Base-by-base conservation (phyloP, 2,113 vertebrate genomes). In the Greenwoodochromis staneri region DNA sequence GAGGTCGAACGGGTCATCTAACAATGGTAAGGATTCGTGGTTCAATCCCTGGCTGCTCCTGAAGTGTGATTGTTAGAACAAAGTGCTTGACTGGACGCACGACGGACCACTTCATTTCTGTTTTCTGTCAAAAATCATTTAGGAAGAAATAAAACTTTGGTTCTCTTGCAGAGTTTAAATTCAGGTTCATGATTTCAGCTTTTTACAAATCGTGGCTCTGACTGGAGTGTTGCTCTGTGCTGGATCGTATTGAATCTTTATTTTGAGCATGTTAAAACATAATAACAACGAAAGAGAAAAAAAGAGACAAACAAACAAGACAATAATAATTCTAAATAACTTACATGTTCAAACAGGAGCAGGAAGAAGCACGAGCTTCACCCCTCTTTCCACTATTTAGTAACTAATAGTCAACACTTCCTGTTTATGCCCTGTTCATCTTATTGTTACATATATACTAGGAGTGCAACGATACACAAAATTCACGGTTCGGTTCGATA, bases 1-100 rank as follows among this genome's bases (percentile, higher is more conserved):
- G 14, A 6, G 59, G 16, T 34, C 0, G 59, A 34, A 11, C 5
- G 0, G 59, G 29, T 61, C 9, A 0, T 34, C 59, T 61, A 34
- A 61, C 10, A 7, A 61, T 19, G 16, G 57, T 61, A 61, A 61
- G 16, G 29, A 34, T 7, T 34, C 2, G 5, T 61, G 57, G 29
- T 61, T 34, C 9, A 5, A 34, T 61, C 57, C 57, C 16, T 34
- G 27, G 27, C 57, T 31, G 57, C 57, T 61, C 8, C 55, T 8
- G 55, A 9, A 59, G 51, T 61, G 57, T 34, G 57, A 61, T 34
- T 34, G 57, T 61, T 61, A 61, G 9, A 61, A 34, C 3, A 61
- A 19, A 61, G 57, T 17, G 27, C 27, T 31, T 31, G 57, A 3
- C 27, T 61, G 57, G 57, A 61, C 2, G 11, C 53, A 24, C 1